Conservation (phyloP, 2,888 invertebrate species). For the Ormyrus thymus region DNA sequence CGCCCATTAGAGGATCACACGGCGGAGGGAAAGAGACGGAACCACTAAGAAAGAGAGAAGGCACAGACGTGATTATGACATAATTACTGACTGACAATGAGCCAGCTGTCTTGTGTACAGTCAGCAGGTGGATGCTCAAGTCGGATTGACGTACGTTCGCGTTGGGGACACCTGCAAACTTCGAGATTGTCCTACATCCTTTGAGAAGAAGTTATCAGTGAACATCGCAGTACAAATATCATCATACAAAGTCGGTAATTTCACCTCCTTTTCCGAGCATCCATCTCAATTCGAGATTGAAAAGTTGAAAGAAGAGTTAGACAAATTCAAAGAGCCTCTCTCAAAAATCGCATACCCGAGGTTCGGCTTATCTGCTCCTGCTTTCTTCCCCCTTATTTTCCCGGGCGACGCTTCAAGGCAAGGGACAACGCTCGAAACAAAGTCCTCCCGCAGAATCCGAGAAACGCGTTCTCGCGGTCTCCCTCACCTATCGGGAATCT, state of each 20-base stretch:
- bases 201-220: no score
- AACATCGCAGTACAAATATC: no score
- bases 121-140: no score
- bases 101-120: neutral
- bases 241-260: no score
- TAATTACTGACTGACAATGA: conserved; percentile 43
- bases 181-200: no score
- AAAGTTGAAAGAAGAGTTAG: neutral
- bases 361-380: conserved; percentile 33
- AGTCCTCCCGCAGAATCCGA: conserved; percentile 41
- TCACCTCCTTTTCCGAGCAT: no score
- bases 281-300: neutral
- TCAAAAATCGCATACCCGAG: conserved; percentile 2
- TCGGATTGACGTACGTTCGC: no score
- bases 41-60: neutral
- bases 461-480: conserved; percentile 50
- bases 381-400: neutral
- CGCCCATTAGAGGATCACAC: conserved; percentile 26
- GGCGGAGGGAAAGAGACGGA: conserved; percentile 4
- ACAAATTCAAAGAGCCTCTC: conserved; percentile 15
- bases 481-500: conserved; percentile 56
- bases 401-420: neutral
- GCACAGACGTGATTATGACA: conserved; percentile 21
- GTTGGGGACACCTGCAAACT: no score
- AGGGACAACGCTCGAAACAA: conserved; percentile 34